Base-by-base conservation (phyloP, 2,113 vertebrate species). In the Spermophilus dauricus region DNA sequence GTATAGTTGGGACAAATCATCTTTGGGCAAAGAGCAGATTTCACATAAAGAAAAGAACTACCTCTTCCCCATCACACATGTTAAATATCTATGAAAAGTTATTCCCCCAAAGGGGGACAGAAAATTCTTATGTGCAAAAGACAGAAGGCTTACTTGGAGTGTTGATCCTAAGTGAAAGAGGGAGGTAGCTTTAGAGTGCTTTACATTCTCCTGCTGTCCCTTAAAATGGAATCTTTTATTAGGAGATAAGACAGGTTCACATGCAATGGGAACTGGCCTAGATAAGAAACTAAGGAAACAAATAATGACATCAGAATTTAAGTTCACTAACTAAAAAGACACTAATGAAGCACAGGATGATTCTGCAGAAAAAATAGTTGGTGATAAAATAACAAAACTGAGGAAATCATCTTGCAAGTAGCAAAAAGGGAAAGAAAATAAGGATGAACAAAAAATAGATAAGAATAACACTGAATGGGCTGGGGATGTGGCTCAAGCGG, bases 91-190 rank as follows among this genome's bases (percentile, higher is more conserved):
- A 34, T 26, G 39, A 94, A 89, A 97, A 81, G 24, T 61, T 63
- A 84, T 88, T 65, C 26, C 20, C 39, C n/a, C 1, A 9, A 77
- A 84, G 58, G 61, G 87, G 16, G 48, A 51, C 48, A 78, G 67
- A 78, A 94, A 96, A 96, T 53, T 78, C 17, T 65, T 85, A 48
- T 14, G 32, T 61, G 45, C n/a, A 77, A 76, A 63, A 89, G 81
- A 61, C 8, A 81, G 18, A 90, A 58, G 61, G 26, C 20, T 83
- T 70, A 63, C 72, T 39, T 76, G 75, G 51, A 86, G 30, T 70
- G 34, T 67, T 65, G 42, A 56, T 86, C 58, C 75, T 87, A 81
- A 65, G 53, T 30, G 80, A 77, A 73, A 94, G 32, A 51, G 6
- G 32, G 28, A 89, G n/a, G 53, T 32, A 69, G 45, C 20, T 84